A percentile compares a stretch with the other conserved stretches of the same genome.
Evolutionary conservation across 2,113 vertebrate species (phyloP).

Genomic region (Sinosuthora webbiana): DNA sequence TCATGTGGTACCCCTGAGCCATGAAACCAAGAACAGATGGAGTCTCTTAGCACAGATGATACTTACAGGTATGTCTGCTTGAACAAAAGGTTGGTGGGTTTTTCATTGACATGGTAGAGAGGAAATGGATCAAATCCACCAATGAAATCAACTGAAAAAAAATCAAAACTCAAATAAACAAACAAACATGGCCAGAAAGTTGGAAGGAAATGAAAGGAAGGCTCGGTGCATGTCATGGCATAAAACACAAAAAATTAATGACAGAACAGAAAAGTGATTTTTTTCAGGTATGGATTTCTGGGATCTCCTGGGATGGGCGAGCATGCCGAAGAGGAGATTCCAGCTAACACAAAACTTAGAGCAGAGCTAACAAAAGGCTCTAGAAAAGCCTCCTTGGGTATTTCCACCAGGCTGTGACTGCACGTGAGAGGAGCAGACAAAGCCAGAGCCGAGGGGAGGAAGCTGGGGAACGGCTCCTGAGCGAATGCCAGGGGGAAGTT

Average conservation of each 20-base stretch:
- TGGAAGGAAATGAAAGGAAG: constrained; percentile 40
- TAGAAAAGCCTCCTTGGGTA: neutral
- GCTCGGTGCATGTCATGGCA: neutral
- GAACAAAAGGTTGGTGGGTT: constrained; percentile 89
- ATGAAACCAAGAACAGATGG: neutral
- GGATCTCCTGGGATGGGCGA: neutral
- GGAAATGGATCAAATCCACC: constrained; percentile 96
- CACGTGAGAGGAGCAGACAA: neutral
- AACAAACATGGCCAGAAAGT: constrained; percentile 54
- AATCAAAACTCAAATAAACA: constrained; percentile 77
- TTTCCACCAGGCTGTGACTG: neutral
- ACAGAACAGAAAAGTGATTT: neutral
- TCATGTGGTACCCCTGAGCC: neutral
- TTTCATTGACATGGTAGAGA: constrained; percentile 94
- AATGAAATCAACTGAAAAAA: constrained; percentile 98
- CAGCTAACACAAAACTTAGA: neutral
- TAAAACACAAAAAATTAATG: neutral
- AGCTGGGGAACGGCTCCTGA: neutral
- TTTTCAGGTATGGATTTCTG: neutral
- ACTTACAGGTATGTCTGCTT: constrained; percentile 91
- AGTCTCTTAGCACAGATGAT: constrained; percentile 34
- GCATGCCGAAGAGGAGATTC: neutral
- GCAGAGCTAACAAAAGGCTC: neutral
- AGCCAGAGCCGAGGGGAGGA: neutral
- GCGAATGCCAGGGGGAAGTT: neutral